Conservation (phyloP, 2,888 invertebrate genomes). For the Balanococcus diminutus region DNA sequence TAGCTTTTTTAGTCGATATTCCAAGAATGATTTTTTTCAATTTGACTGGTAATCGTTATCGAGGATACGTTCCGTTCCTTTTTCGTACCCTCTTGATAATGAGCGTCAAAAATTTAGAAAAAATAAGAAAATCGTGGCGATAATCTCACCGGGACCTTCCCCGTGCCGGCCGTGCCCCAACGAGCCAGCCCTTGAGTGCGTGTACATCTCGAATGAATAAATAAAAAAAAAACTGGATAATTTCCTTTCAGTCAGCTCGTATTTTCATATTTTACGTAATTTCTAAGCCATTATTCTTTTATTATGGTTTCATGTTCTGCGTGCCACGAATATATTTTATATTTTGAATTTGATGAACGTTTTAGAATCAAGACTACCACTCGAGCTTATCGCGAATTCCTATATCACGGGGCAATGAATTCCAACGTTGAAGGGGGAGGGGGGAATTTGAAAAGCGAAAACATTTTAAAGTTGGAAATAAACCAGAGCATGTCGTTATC, state of each 20-base stretch:
- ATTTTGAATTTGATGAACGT: neutral
- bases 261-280: conserved; percentile 17
- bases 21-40: no score
- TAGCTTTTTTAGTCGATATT: no score
- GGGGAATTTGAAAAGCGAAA: neutral
- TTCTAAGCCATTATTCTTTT: conserved; percentile 17
- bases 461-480: neutral
- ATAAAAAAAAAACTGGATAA: neutral
- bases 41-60: no score
- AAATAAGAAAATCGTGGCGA: neutral
- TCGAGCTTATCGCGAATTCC: conserved; percentile 7
- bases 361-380: neutral
- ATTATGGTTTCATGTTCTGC: conserved; percentile 17
- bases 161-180: neutral
- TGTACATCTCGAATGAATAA: neutral
- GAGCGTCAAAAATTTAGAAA: no score
- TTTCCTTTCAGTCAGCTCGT: neutral
- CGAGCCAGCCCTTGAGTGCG: no score
- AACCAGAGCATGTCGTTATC: neutral
- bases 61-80: no score
- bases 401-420: neutral
- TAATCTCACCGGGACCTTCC: neutral
- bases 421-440: neutral
- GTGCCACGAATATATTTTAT: neutral
- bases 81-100: no score